Evolutionary conservation across 2,888 invertebrate species (phyloP), one percentile per base, ranked within the genome.

Genomic region (Nematopogon swammerdamellus): DNA sequence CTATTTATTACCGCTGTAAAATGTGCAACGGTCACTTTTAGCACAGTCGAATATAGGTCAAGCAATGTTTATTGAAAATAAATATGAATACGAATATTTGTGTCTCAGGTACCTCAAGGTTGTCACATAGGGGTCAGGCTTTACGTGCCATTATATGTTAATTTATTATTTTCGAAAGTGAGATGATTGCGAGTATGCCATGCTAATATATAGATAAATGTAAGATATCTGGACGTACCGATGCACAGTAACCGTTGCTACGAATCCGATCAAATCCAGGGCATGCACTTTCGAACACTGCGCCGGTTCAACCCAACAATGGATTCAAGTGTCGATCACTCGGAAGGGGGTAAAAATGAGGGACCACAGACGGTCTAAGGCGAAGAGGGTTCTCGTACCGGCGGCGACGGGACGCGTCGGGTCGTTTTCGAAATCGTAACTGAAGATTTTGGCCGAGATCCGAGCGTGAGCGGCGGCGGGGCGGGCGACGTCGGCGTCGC

Each of bases 401-500:
- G 75, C 79, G 76, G 77, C 77, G 75, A 74, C 72, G 75, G 72
- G 72, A 77, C 76, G 74, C 76, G 79, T 77, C 79, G 79, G 79
- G 74, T 79, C 79, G 79, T 79, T 79, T 77, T 79, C 79, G 79
- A 72, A 77, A 76, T 79, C 77, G 79, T 76, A 76, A 77, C 79
- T 77, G 74, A 72, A 73, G 75, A 69, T 68, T 61, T 76, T 77
- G 79, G 79, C 76, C 59, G 57, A 55, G 55, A 58, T 73, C 77
- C 79, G 73, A 74, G 72, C 73, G 68, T 19, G 42, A 19, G 72
- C 69, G 68, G 64, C 66, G 67, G 60, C 60, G 73, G 75, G 69
- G 69, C 65, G 66, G 67, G 60, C 60, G 73, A 75, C 68, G 73
- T 75, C 63, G 59, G 77, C 57, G 53, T 43, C 36, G 43, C 18